Evolutionary conservation across 2,797 vertebrate species (phyloP).

Genomic region (Steatocranus sp.): DNA sequence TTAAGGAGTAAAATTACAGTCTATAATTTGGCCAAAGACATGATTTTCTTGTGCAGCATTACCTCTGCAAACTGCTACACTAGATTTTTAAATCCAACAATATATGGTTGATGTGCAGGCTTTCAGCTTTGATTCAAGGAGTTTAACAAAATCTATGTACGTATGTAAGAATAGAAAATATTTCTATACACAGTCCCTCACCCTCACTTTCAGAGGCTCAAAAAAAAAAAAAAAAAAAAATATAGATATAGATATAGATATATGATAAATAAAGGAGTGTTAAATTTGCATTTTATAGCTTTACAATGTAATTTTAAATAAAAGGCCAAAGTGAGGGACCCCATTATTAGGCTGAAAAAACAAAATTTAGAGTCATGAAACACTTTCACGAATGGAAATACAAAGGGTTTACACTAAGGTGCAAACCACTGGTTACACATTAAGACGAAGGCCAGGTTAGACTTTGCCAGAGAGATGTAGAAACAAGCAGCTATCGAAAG

Average conservation of each 20-base stretch:
- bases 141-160: not conserved
- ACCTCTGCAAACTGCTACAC: not conserved
- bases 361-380: not conserved
- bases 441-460: not conserved
- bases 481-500: not conserved
- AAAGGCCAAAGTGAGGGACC: not conserved
- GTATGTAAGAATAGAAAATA: not conserved
- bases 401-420: not conserved
- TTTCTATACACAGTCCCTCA: not conserved
- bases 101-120: not conserved
- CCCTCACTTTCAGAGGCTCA: not conserved
- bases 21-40: not conserved
- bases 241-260: no score
- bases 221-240: no score
- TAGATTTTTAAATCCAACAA: not conserved
- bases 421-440: not conserved
- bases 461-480: not conserved
- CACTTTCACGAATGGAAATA: not conserved
- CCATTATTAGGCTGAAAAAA: not conserved
- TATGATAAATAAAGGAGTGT: not conserved
- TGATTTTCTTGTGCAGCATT: not conserved
- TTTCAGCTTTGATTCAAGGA: not conserved
- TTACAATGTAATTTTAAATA: not conserved
- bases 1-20: not conserved
- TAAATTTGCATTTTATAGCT: not conserved